These are phyloP conservation scores for Subacronicta megacephala DNA, from an alignment of 2,888 invertebrate genomes.

Conservation along the genomic window DNA sequence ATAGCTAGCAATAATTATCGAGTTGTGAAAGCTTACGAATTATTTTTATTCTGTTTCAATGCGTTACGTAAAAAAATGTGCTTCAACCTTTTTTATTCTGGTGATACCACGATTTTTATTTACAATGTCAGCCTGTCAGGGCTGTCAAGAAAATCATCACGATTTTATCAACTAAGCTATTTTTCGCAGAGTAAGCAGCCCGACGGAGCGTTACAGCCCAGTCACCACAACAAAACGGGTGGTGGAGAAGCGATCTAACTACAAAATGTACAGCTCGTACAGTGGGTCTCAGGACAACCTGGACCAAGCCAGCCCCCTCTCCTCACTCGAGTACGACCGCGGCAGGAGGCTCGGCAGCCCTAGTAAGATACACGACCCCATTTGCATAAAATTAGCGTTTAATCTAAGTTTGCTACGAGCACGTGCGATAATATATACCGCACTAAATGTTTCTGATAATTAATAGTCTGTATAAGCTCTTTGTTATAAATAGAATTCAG, in stretches of 20 bases:
- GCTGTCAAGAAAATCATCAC: too few relatives aligned
- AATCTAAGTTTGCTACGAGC: conserved; percentile 17
- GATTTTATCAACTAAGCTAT: not conserved
- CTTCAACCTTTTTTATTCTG: too few relatives aligned
- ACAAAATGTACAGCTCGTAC: conserved; percentile 84
- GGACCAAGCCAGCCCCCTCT: conserved; percentile 80
- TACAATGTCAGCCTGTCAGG: too few relatives aligned
- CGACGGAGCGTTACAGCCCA: conserved; percentile 82
- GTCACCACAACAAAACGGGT: conserved; percentile 83
- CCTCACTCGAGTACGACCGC: conserved; percentile 80
- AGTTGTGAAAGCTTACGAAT: too few relatives aligned
- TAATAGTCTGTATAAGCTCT: conserved; percentile 20
- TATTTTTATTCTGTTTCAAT: too few relatives aligned
- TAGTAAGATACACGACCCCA: conserved; percentile 65
- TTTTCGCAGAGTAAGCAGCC: conserved; percentile 77
- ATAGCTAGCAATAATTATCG: too few relatives aligned
- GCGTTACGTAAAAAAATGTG: too few relatives aligned
- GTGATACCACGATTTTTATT: too few relatives aligned
- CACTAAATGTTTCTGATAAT: conserved; percentile 22
- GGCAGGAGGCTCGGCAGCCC: conserved; percentile 82
- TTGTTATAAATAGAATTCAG: conserved; percentile 3
- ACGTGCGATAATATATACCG: conserved; percentile 15
- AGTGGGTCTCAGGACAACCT: conserved; percentile 84
- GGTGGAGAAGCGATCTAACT: conserved; percentile 84
- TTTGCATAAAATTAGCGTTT: conserved; percentile 43